These are phyloP conservation scores for Drosophila rubida DNA, from an alignment of 2,888 invertebrate genomes.

Conservation along the genomic window DNA sequence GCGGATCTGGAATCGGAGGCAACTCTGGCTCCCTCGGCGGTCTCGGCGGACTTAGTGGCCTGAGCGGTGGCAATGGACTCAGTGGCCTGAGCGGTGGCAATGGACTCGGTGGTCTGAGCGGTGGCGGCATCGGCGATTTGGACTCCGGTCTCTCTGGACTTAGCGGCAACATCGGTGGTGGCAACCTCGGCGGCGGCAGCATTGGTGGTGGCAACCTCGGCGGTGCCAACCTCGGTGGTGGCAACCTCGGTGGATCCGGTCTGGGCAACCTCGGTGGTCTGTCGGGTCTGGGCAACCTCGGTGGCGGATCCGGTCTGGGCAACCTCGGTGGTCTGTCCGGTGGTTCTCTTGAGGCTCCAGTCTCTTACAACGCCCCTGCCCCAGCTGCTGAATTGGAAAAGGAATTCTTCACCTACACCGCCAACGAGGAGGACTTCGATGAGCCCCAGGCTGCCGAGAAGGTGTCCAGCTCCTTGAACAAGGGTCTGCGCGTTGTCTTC, in stretches of 20 bases:
- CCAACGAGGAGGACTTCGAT: constrained; percentile 73
- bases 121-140: constrained; percentile 21
- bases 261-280: constrained; percentile 20
- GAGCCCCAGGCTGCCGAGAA: constrained; percentile 58
- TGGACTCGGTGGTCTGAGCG: constrained; percentile 21
- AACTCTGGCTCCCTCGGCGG: constrained; percentile 15
- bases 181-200: constrained; percentile 21
- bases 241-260: constrained; percentile 9
- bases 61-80: no score
- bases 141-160: constrained; percentile 15
- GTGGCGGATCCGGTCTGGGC: constrained; percentile 26
- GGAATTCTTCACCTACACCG: constrained; percentile 73
- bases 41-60: constrained; percentile 25
- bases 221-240: constrained; percentile 3
- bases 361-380: constrained; percentile 62
- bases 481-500: constrained; percentile 74
- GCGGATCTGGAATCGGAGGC: constrained; percentile 19
- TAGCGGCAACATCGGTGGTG: constrained; percentile 10
- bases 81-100: constrained; percentile 5
- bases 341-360: constrained; percentile 49
- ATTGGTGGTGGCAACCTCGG: constrained; percentile 7
- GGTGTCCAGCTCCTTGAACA: constrained; percentile 67
- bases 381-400: constrained; percentile 68
- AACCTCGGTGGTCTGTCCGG: constrained; percentile 28
- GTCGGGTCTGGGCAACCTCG: constrained; percentile 12